These are phyloP conservation scores for Agonopterix heracliana DNA, from an alignment of 2,888 invertebrate species.

Conservation along the genomic window DNA sequence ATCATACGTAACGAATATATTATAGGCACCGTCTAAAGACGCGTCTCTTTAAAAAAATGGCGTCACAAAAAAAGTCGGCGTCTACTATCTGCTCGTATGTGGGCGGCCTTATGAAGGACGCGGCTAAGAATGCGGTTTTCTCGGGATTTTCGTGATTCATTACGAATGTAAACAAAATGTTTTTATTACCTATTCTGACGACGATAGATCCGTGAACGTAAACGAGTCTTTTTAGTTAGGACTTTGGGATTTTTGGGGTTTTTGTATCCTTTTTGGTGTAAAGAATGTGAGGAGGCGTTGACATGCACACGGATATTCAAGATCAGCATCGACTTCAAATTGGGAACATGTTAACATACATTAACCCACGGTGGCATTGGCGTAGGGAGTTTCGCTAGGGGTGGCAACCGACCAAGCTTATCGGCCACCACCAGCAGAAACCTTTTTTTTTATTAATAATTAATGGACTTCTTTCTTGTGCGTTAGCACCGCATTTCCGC, in stretches of 20 bases:
- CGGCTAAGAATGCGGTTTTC: constrained; percentile 14
- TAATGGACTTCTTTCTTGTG: too few species aligned
- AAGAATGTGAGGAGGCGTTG: background rate
- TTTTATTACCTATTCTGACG: constrained; percentile 34
- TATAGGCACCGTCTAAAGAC: too few species aligned
- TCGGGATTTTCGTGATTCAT: constrained; percentile 63
- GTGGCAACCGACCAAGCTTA: too few species aligned
- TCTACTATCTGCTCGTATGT: constrained; percentile 19
- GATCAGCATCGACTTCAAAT: background rate
- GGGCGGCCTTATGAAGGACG: constrained; percentile 40
- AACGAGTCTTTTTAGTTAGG: background rate
- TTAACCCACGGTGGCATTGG: too few species aligned
- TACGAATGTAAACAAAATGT: constrained; percentile 57
- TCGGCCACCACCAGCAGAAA: too few species aligned
- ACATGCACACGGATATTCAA: background rate
- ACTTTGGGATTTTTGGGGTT: background rate
- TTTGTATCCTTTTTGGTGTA: background rate
- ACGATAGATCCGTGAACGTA: constrained; percentile 46
- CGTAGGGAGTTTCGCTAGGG: too few species aligned
- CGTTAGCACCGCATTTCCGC: too few species aligned
- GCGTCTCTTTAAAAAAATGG: background rate
- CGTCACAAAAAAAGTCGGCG: background rate
- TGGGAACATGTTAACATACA: too few species aligned
- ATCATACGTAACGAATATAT: too few species aligned
- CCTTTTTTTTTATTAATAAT: too few species aligned